These are phyloP conservation scores for Cryptoblepharus egeriae DNA, from an alignment of 2,797 vertebrate species.

Conservation along the genomic window DNA sequence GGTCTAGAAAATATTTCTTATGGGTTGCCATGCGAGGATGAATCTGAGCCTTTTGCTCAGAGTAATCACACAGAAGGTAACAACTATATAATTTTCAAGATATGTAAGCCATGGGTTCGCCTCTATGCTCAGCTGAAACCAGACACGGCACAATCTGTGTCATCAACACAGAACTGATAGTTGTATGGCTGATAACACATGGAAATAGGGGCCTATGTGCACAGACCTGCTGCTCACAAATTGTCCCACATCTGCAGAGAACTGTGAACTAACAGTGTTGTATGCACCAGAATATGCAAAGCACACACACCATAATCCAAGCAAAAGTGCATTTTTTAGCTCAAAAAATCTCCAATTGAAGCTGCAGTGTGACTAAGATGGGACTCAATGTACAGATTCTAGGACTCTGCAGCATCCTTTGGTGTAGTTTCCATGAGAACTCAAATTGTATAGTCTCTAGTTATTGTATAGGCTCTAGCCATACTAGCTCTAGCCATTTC, in stretches of 20 bases:
- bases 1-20: conserved; percentile 28
- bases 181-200: background rate
- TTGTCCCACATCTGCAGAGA: background rate
- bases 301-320: background rate
- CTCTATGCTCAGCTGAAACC: background rate
- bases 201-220: background rate
- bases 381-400: background rate
- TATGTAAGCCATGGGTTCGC: background rate
- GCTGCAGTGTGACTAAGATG: background rate
- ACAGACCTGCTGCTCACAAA: background rate
- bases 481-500: background rate
- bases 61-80: background rate
- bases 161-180: too few relatives aligned
- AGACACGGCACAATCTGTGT: background rate
- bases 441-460: background rate
- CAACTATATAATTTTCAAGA: background rate
- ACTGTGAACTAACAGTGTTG: background rate
- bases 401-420: background rate
- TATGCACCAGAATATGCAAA: background rate
- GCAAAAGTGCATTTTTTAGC: background rate
- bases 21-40: conserved; percentile 17
- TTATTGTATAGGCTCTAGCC: too few relatives aligned
- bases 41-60: background rate
- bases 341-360: background rate
- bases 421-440: background rate